Conservation (phyloP, 2,113 vertebrate genomes). For the Dasyornis broadbenti region DNA sequence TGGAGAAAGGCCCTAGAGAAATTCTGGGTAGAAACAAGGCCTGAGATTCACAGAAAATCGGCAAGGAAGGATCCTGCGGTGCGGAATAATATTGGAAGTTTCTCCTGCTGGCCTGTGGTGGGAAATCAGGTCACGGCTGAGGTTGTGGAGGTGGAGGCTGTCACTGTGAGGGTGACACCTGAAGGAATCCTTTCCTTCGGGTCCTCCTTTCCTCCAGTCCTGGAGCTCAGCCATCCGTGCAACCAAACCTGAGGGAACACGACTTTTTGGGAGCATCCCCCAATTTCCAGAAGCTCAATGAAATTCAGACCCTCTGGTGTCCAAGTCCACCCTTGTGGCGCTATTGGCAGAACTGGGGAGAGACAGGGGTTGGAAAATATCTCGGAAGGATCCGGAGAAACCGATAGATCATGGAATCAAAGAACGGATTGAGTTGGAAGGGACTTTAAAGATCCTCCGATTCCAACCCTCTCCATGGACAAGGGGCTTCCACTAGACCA, state of each 20-base stretch:
- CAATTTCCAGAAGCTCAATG: not conserved
- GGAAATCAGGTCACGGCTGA: not conserved
- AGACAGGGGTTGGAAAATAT: not conserved
- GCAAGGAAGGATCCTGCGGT: not conserved
- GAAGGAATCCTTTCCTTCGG: not conserved
- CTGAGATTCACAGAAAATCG: not conserved
- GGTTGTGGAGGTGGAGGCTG: not conserved
- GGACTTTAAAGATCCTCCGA: not conserved
- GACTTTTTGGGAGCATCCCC: not conserved
- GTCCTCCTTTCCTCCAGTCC: not conserved
- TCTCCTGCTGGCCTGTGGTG: not conserved
- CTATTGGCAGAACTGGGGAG: fast-evolving
- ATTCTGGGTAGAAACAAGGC: not conserved
- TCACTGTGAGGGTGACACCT: not conserved
- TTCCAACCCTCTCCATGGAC: not conserved
- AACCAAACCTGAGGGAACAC: fast-evolving
- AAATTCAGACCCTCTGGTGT: not conserved
- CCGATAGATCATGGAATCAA: not conserved
- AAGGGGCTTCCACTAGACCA: not conserved
- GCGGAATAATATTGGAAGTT: not conserved
- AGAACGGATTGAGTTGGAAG: too few species aligned
- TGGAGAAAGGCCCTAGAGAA: not conserved
- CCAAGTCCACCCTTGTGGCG: not conserved
- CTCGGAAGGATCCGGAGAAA: not conserved
- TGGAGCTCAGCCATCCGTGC: not conserved